Conservation (phyloP, 2,888 invertebrate species). For the Liopterus haemorrhoidalis region DNA sequence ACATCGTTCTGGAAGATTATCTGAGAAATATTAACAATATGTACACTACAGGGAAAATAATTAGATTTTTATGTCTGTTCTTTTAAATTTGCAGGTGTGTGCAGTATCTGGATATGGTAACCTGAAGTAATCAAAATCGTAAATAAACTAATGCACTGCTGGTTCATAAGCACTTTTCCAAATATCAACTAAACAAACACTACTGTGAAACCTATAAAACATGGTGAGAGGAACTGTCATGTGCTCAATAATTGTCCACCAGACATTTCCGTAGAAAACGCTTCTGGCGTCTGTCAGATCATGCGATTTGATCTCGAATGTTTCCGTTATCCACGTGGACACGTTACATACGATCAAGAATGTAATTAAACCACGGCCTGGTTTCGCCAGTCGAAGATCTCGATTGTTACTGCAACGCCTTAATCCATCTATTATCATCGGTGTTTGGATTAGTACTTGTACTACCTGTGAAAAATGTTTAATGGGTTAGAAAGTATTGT, state of each 20-base stretch:
- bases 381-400: conserved; percentile 59
- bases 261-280: conserved; percentile 61
- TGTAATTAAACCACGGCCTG: conserved; percentile 69
- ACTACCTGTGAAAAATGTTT: conserved; percentile 56
- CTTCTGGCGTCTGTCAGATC: conserved; percentile 53
- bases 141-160: conserved; percentile 40
- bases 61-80: too few species aligned
- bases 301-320: conserved; percentile 58
- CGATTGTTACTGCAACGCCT: conserved; percentile 66
- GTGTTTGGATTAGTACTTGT: conserved; percentile 68
- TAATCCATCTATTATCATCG: conserved; percentile 65
- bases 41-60: too few species aligned
- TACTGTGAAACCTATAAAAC: conserved; percentile 73
- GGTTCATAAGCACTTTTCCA: conserved; percentile 71
- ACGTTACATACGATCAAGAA: conserved; percentile 71
- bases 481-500: too few species aligned
- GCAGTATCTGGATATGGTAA: too few species aligned
- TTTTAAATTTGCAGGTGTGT: too few species aligned
- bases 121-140: too few species aligned
- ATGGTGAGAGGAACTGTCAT: conserved; percentile 67
- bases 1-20: too few species aligned
- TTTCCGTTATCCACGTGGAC: conserved; percentile 70
- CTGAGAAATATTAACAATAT: too few species aligned
- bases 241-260: conserved; percentile 70
- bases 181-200: conserved; percentile 72